Conservation (phyloP, 2,888 invertebrate species). For the Melipona beecheii region DNA sequence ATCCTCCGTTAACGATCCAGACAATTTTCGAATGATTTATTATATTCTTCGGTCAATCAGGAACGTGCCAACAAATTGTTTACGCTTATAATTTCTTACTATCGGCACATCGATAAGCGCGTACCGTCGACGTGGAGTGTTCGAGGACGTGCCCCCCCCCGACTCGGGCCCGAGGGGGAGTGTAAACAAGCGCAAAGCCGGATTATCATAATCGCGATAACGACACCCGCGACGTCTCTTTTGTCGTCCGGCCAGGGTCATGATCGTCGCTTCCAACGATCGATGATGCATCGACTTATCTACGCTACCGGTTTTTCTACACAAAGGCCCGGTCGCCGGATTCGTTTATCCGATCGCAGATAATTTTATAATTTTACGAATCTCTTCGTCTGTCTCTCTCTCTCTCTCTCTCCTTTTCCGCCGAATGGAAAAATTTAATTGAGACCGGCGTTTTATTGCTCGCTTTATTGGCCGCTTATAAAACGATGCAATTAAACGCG, state of each 20-base stretch:
- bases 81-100: slow-evolving; percentile 1
- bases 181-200: slow-evolving; percentile 77
- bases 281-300: slow-evolving; percentile 24
- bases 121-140: neutral
- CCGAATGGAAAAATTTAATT: slow-evolving; percentile 27
- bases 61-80: neutral
- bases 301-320: slow-evolving; percentile 23
- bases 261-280: slow-evolving; percentile 39
- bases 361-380: slow-evolving; percentile 9
- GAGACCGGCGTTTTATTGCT: slow-evolving; percentile 19
- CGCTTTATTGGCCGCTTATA: slow-evolving; percentile 21
- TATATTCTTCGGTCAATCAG: neutral
- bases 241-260: slow-evolving; percentile 53
- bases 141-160: neutral
- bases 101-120: slow-evolving; percentile 23
- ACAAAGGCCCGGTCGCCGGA: neutral
- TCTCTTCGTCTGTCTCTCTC: neutral
- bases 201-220: slow-evolving; percentile 81
- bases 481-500: slow-evolving; percentile 43
- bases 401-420: neutral
- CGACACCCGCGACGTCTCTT: slow-evolving; percentile 72
- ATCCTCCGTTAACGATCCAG: neutral
- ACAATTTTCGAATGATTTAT: neutral
- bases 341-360: neutral
- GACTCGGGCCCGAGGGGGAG: slow-evolving; percentile 47